Evolutionary conservation across 2,888 invertebrate genomes (phyloP), one percentile per base, ranked within the genome.

Genomic region (Chorisops tibialis): DNA sequence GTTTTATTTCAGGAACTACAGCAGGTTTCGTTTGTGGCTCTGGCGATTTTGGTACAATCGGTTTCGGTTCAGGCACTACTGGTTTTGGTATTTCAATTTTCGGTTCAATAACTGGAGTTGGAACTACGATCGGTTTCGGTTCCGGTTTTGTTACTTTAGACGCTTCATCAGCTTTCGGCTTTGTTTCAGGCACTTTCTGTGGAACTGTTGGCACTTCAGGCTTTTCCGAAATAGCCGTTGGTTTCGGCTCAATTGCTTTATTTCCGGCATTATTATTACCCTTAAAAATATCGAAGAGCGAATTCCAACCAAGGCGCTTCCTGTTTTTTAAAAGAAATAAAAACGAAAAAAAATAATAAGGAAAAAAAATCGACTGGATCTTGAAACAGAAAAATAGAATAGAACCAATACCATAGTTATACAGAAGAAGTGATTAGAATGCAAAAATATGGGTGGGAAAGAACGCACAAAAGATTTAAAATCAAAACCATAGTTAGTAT

Each of bases 231-330:
- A 68, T 59, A 47, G 62, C 65, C 14, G 19, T 24, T 9, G 64
- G 58, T 67, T 66, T 37, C 47, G 48, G 14, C 21, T 48, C 30
- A 9, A 51, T 61, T 12, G 38, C 51, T 60, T 50, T 60, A 30
- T 43, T 51, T 45, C 18, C 47, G 35, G 9, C 72, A 35, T 69
- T 70, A 58, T 59, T 38, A 64, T 72, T 74, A 61, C 70, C 67
- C 67, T 72, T 72, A 67, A 77, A 75, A 69, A 75, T 72, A 70
- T 70, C 71, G 70, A 74, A 73, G 67, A 71, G 64, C 49, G 70
- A 74, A 67, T 70, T 70, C 77, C 77, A 77, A 68, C 74, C 74
- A 68, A 77, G 74, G 69, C 71, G 75, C 73, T 79, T 79, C 70
- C 79, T 79, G 73, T 67, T 62, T 45, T 59, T 63, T 63, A 54